Base-by-base conservation (phyloP, 2,113 vertebrate species). In the Equus przewalskii region DNA sequence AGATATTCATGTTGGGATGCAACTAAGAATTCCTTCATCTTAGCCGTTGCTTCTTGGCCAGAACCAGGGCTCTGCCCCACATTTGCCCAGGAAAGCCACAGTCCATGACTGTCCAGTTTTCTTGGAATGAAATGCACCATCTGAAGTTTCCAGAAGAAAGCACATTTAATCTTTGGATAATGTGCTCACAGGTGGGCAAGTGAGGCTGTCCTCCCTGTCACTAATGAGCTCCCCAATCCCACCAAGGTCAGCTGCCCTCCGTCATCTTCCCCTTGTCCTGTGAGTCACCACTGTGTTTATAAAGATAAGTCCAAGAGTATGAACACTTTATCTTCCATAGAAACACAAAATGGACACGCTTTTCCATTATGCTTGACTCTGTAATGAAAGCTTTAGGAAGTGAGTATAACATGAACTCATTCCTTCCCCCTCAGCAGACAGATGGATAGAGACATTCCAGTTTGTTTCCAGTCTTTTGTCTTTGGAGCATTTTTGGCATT, bases 401-500 rank as follows among this genome's bases (percentile, higher is more conserved):
- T 98, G 98, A 99, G 96, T 97, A 89, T 86, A 92, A 96, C 97
- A 98, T 99, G 98, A 99, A 98, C 97, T 99, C 98, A 99, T 98
- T 98, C 98, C 98, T 99, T 99, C 99, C 98, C 92, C 97, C 94
- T 51, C 87, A 69, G 98, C 98, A 98, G 98, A 98, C 98, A 98
- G 98, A 99, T 98, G 99, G 97, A 98, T 11, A 97, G 98, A 99
- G 98, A 98, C 98, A 98, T 98, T 98, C 98, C 98, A 98, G 97
- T 97, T 98, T 84, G 97, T 98, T 99, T 98, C 98, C 99, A 98
- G 96, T 96, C 99, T 98, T 99, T 99, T 99, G 99, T 99, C 98
- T 99, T 98, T 16, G 5, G 98, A 98, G 98, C 98, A 98, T 98
- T 99, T 99, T 99, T 98, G 99, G 99, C 98, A 99, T 99, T 99